Base-by-base conservation (phyloP, 1,140 invertebrate species). In the Aphaenogaster rudis region DNA sequence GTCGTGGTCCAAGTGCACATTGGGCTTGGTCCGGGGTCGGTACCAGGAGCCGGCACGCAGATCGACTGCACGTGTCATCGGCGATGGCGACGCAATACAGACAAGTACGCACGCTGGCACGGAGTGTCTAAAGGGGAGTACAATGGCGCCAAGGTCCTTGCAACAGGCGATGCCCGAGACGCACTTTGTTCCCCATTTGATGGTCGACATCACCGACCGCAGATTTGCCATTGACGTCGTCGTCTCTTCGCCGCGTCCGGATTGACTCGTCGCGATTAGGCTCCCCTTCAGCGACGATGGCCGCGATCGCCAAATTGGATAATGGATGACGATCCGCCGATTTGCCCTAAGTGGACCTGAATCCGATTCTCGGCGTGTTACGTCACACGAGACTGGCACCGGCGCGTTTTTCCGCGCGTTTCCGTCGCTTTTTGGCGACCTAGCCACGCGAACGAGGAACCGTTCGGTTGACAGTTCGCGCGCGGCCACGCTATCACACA, bases 291-390 rank as follows among this genome's bases (percentile, higher is more conserved):
- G 77, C 90, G 88, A 88, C 89, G 89, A 86, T 69, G 81, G 76
- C 87, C 63, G 79, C 64, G 66, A 86, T 59, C 50, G 86, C 39
- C 57, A 84, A 90, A 94, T 93, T 94, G 93, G 71, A 94, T 94
- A 93, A 94, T 94, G 80, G 69, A 84, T 76, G 87, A 57, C 74
- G 88, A 91, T 88, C 80, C 80, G 79, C 74, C 82, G 78, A 90
- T 90, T 82, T 90, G 57, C 72, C 59, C 86, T 90, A 93, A 93
- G 86, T 92, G 92, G 90, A 87, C 64, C 82, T 93, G 92, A 93
- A 84, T 86, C 63, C 81, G 54, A 86, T 64, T 57, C 59, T 21
- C 5, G 48, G 6, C 15, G 61, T 36, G 8, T 36, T 48, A 21
- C 13, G 21, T 90, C 78, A 88, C 61, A 54, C 82, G 72, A 6